Evolutionary conservation across 1,140 invertebrate species (phyloP), one percentile per base, ranked within the genome.

Genomic region (Caerostris extrusa): DNA sequence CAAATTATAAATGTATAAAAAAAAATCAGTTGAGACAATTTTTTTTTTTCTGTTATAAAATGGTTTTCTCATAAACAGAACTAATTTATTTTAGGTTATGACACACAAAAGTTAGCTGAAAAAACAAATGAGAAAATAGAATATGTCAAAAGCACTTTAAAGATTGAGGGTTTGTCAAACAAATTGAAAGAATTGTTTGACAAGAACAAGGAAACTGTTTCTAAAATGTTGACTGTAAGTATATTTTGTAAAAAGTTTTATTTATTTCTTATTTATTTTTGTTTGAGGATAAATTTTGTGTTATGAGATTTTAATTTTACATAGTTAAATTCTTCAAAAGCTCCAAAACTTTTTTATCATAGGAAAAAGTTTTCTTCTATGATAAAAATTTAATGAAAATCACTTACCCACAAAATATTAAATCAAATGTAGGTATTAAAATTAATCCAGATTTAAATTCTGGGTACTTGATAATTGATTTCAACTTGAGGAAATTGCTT

Each of bases 61-160:
- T 2, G 34, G 34, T 34, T 34, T 34, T 34, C 34, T 34, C 34
- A 34, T 34, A 53, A 77, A 57, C 10, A 58, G n/a, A 50, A 61
- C 50, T 19, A 87, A 57, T 69, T 19, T 58, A 19, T 57, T 93
- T 53, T 58, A 93, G 91, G 91, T 69, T 93, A 93, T 77, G 91
- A 93, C n/a, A 53, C 91, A 56, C 53, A 83, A 17, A 93, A 93
- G 19, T 58, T 93, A 6, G 17, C 91, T 10, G 83, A 93, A 71
- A 83, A 93, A 14, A 53, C 61, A 6, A 93, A 87, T 87, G 64
- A 67, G 87, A 69, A 69, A 71, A 50, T 93, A 50, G 91, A 93
- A 50, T 17, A 56, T 17, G n/a, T 93, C 8, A 93, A 93, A 87
- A 71, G 58, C 57, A 58, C 83, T 10, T 64, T 93, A 50, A 93